These are phyloP conservation scores for Centruroides sculpturatus DNA, from an alignment of 1,140 invertebrate species.

Conservation along the genomic window DNA sequence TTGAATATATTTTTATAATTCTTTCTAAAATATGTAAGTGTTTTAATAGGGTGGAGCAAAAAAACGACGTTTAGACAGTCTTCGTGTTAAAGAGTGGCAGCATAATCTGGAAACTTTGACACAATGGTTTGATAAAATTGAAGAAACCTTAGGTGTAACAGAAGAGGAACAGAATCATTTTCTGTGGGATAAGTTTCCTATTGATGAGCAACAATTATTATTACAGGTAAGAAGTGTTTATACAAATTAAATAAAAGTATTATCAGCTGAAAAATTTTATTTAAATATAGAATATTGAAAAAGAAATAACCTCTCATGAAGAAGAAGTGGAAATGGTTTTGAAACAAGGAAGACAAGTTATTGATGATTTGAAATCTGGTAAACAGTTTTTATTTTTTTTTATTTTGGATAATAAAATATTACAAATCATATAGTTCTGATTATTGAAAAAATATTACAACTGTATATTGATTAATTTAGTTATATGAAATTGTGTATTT, in stretches of 20 bases:
- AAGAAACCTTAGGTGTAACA: slow-evolving; percentile 35
- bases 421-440: too few species aligned
- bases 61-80: slow-evolving; percentile 31
- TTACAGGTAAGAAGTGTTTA: slow-evolving; percentile 29
- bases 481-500: too few species aligned
- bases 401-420: too few species aligned
- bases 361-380: slow-evolving; percentile 17
- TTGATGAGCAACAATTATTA: slow-evolving; percentile 43
- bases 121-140: slow-evolving; percentile 43
- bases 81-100: slow-evolving; percentile 36
- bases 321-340: slow-evolving; percentile 17
- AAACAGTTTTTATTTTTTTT: not conserved
- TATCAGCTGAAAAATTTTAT: not conserved
- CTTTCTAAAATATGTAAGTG: too few species aligned
- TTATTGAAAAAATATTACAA: too few species aligned
- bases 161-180: slow-evolving; percentile 29
- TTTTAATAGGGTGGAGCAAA: slow-evolving; percentile 20
- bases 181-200: slow-evolving; percentile 37
- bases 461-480: too few species aligned
- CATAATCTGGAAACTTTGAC: slow-evolving; percentile 34
- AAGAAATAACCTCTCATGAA: slow-evolving; percentile 24
- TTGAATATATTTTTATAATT: too few species aligned
- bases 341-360: slow-evolving; percentile 15
- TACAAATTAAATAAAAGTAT: not conserved
- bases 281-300: slow-evolving; percentile 26